Evolutionary conservation across 2,888 invertebrate species (phyloP).

Genomic region (Eustalomyia histrio): DNA sequence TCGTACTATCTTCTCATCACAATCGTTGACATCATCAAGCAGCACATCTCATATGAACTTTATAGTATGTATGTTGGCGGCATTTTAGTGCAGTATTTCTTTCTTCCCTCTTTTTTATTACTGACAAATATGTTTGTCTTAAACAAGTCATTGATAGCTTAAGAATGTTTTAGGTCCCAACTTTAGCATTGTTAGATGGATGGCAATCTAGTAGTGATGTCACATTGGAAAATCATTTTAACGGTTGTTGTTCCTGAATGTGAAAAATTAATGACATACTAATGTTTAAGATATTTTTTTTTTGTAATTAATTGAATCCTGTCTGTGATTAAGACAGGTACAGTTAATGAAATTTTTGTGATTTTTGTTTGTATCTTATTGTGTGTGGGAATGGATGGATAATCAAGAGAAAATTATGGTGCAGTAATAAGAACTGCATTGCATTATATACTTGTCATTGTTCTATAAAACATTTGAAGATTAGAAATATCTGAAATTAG

Average conservation of each 20-base stretch:
- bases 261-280: conserved; percentile 49
- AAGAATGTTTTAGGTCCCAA: conserved; percentile 45
- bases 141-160: conserved; percentile 38
- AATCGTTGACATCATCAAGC: background rate
- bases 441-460: no score
- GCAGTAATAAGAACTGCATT: background rate
- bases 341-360: conserved; percentile 44
- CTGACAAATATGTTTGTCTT: conserved; percentile 45
- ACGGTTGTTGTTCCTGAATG: conserved; percentile 29
- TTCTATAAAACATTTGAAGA: no score
- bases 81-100: conserved; percentile 24
- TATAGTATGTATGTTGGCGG: conserved; percentile 37
- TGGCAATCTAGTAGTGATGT: conserved; percentile 42
- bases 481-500: no score
- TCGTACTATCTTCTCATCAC: background rate
- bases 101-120: conserved; percentile 20
- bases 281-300: conserved; percentile 51
- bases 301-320: conserved; percentile 60
- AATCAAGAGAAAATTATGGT: background rate
- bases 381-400: conserved; percentile 43
- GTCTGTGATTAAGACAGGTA: conserved; percentile 46
- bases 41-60: background rate
- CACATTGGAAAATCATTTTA: conserved; percentile 57
- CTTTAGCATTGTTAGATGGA: conserved; percentile 1
- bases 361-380: background rate